Evolutionary conservation across 2,888 invertebrate species (phyloP).

Genomic region (Macropis europaea): DNA sequence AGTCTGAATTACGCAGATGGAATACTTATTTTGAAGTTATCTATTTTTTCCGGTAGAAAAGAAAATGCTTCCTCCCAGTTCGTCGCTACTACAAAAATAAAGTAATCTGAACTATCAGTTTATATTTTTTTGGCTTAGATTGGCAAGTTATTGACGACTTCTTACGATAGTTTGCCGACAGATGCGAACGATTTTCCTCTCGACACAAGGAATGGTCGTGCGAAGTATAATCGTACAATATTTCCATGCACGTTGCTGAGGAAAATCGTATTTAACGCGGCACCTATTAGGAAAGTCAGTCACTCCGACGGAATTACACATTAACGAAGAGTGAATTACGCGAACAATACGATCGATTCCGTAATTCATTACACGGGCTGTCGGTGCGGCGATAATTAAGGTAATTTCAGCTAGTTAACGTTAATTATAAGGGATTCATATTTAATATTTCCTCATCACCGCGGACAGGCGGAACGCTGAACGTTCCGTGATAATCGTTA

Average conservation of each 20-base stretch:
- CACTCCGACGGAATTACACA: constrained; percentile 4
- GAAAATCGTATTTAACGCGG: constrained; percentile 9
- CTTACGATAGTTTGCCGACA: too few relatives aligned
- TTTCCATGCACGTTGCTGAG: neutral
- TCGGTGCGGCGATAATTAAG: constrained; percentile 23
- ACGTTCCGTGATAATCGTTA: constrained; percentile 29
- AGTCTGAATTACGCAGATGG: too few relatives aligned
- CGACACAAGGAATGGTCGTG: too few relatives aligned
- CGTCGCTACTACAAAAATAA: too few relatives aligned
- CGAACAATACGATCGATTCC: constrained; percentile 17
- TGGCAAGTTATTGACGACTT: too few relatives aligned
- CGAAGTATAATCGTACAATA: too few relatives aligned
- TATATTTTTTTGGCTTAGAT: too few relatives aligned
- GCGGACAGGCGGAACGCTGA: constrained; percentile 13
- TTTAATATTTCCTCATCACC: constrained; percentile 40
- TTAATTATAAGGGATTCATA: constrained; percentile 41
- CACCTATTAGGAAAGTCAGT: constrained; percentile 3
- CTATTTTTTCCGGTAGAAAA: too few relatives aligned
- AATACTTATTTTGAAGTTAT: too few relatives aligned
- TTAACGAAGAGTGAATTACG: constrained; percentile 29
- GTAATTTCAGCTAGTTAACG: constrained; percentile 20
- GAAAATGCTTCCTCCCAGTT: too few relatives aligned
- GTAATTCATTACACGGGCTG: constrained; percentile 29
- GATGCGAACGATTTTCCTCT: too few relatives aligned
- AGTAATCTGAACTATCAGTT: too few relatives aligned